phyloP scores from a whole-genome alignment of 53 echinoderm and acorn worm genomes.

The Hippasteria phrygiana region DNA sequence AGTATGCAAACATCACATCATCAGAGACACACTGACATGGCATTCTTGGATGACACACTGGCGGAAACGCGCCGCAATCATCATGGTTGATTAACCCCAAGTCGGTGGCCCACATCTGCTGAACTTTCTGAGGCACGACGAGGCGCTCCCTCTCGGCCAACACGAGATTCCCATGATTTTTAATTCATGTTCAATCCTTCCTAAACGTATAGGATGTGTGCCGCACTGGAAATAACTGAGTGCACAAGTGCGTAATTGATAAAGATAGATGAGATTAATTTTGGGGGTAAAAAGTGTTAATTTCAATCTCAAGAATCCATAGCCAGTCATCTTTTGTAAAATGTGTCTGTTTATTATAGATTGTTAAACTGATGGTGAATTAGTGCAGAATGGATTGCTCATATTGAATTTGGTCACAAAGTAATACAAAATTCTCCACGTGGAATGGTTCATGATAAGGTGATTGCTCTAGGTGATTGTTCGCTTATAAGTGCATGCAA shows the following conservation, averaged over 20 bases:
- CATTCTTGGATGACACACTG: background rate
- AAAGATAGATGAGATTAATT: background rate
- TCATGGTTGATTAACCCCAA: background rate
- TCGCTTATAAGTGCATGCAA: too few relatives aligned
- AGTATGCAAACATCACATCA: background rate
- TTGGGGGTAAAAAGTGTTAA: too few relatives aligned
- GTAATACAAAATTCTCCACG: too few relatives aligned
- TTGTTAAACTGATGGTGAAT: too few relatives aligned
- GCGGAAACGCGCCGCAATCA: background rate
- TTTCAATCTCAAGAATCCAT: too few relatives aligned
- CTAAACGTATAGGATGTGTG: background rate
- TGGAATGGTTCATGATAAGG: too few relatives aligned
- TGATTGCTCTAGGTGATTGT: too few relatives aligned
- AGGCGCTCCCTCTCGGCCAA: background rate
- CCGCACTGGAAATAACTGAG: background rate
- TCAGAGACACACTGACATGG: background rate
- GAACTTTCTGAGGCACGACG: background rate
- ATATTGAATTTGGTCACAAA: too few relatives aligned
- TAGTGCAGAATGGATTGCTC: too few relatives aligned
- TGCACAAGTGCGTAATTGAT: background rate
- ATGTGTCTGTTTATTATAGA: too few relatives aligned
- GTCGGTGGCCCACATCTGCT: conserved; percentile 4
- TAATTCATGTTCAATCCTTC: background rate
- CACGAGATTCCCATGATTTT: background rate
- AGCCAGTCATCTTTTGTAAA: too few relatives aligned